phyloP scores from a whole-genome alignment of 2,888 invertebrate genomes.

The Syrphus vitripennis region DNA sequence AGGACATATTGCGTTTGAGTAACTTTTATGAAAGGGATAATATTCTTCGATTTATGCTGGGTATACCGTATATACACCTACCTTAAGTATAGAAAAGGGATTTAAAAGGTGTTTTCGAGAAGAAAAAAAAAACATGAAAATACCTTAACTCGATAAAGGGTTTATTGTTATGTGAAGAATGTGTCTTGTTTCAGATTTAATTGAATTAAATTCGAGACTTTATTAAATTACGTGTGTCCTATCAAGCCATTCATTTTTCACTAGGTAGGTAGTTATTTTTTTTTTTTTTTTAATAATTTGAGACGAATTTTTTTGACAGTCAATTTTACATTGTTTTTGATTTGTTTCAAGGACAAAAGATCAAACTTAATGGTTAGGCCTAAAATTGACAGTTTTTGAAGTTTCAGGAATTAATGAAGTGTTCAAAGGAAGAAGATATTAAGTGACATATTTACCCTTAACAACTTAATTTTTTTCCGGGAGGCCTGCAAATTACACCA shows the following conservation, averaged over 20 bases:
- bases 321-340: too few species aligned
- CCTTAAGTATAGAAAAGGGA: background rate
- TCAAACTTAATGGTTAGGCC: too few species aligned
- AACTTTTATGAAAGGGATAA: slow-evolving; percentile 35
- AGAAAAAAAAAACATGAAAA: background rate
- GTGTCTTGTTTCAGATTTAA: background rate
- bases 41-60: slow-evolving; percentile 6
- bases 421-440: too few species aligned
- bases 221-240: background rate
- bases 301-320: background rate
- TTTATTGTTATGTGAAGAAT: background rate
- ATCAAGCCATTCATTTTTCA: background rate
- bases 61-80: background rate
- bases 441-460: too few species aligned
- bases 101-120: background rate
- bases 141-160: background rate
- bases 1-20: slow-evolving; percentile 35
- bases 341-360: too few species aligned
- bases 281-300: too few species aligned
- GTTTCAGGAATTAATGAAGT: too few species aligned
- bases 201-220: background rate
- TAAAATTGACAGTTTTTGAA: too few species aligned
- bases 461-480: too few species aligned
- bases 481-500: too few species aligned
- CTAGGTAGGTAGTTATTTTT: too few species aligned